Evolutionary conservation across 2,888 invertebrate genomes (phyloP).

Genomic region (Ephialtes manifestator): DNA sequence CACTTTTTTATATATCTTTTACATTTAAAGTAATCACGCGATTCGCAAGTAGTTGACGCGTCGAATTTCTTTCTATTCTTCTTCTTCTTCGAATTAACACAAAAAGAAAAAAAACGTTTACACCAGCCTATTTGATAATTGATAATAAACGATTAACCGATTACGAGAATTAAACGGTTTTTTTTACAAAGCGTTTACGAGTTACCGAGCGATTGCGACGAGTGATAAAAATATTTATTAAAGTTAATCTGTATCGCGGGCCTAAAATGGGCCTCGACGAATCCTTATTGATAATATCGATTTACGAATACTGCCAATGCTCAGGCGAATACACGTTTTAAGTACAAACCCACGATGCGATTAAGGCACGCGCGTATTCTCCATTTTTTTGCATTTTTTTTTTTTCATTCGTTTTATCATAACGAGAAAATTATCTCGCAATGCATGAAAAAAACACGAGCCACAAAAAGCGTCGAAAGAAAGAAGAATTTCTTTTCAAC

Average conservation of each 20-base stretch:
- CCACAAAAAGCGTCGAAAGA: slow-evolving; percentile 41
- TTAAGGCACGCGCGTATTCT: slow-evolving; percentile 65
- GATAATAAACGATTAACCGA: slow-evolving; percentile 39
- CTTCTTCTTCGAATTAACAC: neutral
- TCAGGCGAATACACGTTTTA: slow-evolving; percentile 82
- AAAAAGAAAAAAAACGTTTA: slow-evolving; percentile 8
- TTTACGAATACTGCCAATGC: slow-evolving; percentile 80
- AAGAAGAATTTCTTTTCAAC: slow-evolving; percentile 23
- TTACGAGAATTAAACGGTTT: slow-evolving; percentile 40
- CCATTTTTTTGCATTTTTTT: slow-evolving; percentile 66
- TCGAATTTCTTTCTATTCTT: slow-evolving; percentile 41
- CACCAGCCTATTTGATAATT: slow-evolving; percentile 52
- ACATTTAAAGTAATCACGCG: slow-evolving; percentile 64
- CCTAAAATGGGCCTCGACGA: slow-evolving; percentile 56
- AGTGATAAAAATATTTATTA: slow-evolving; percentile 68
- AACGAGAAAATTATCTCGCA: slow-evolving; percentile 32
- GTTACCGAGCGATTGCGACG: slow-evolving; percentile 67
- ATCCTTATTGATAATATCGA: slow-evolving; percentile 64
- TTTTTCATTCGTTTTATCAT: slow-evolving; percentile 54
- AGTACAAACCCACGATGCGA: slow-evolving; percentile 81
- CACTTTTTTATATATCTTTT: slow-evolving; percentile 76
- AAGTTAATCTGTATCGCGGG: slow-evolving; percentile 64
- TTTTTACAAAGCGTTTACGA: slow-evolving; percentile 58
- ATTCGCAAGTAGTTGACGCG: slow-evolving; percentile 35
- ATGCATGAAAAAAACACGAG: slow-evolving; percentile 44